phyloP scores from a whole-genome alignment of 1,140 invertebrate species.

The Aricia agestis region DNA sequence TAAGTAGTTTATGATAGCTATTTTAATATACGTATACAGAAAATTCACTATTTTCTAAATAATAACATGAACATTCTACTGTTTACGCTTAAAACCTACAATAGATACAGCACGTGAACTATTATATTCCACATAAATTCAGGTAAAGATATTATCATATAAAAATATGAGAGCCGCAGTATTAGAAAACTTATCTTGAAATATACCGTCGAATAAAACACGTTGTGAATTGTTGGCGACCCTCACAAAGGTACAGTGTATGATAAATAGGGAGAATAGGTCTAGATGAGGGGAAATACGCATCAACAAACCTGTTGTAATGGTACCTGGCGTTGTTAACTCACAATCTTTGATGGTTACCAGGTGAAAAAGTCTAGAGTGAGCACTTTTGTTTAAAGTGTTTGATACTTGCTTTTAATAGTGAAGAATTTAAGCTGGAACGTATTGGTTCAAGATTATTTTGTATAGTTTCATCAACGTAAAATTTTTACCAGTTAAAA shows the following conservation, averaged over 20 bases:
- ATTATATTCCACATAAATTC: not conserved
- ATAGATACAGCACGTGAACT: not conserved
- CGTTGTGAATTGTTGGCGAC: not conserved
- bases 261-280: slow-evolving; percentile 10
- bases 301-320: slow-evolving; percentile 2
- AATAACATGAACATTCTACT: no score
- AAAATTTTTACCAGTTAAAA: no score
- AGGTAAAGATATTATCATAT: not conserved
- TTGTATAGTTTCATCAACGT: no score
- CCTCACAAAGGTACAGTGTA: slow-evolving; percentile 13
- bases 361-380: not conserved
- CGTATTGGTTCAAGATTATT: no score
- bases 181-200: not conserved
- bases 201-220: slow-evolving; percentile 11
- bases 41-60: no score
- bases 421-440: no score
- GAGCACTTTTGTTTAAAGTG: not conserved
- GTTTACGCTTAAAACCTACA: no score
- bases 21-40: no score
- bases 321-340: not conserved
- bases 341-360: not conserved
- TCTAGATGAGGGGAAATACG: slow-evolving; percentile 10
- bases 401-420: not conserved
- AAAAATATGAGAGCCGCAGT: not conserved
- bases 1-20: no score